A percentile compares a stretch with the other conserved stretches of the same genome.
Evolutionary conservation across 2,888 invertebrate genomes (phyloP).

Genomic region (Drosophila longiperda): DNA sequence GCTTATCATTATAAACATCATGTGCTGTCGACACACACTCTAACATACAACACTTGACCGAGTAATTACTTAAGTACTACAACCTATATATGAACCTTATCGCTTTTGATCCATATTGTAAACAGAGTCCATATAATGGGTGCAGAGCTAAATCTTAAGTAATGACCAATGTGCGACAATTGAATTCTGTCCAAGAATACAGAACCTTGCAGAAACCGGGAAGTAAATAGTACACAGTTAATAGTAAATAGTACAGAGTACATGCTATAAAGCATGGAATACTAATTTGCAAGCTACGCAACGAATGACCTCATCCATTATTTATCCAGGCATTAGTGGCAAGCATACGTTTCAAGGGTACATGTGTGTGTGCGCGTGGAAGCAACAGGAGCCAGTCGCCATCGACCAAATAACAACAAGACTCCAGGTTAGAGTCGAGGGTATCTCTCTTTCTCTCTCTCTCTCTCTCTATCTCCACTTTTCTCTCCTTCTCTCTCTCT

Average conservation of each 20-base stretch:
- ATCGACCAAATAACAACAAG: slow-evolving; percentile 40
- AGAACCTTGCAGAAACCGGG: slow-evolving; percentile 36
- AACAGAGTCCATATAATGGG: slow-evolving; percentile 35
- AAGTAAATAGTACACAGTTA: slow-evolving; percentile 1
- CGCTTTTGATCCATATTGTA: slow-evolving; percentile 44
- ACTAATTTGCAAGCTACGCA: slow-evolving; percentile 43
- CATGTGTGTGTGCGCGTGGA: slow-evolving; percentile 10
- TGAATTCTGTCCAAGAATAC: slow-evolving; percentile 31
- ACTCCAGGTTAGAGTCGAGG: not conserved
- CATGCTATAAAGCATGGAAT: slow-evolving; percentile 19
- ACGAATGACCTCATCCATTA: slow-evolving; percentile 70
- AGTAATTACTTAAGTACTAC: slow-evolving; percentile 56
- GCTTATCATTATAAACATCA: slow-evolving; percentile 29
- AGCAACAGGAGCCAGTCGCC: slow-evolving; percentile 46
- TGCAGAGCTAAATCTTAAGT: slow-evolving; percentile 11
- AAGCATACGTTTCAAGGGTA: not conserved
- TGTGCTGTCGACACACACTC: slow-evolving; percentile 6
- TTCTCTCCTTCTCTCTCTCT: not conserved
- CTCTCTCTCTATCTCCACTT: not conserved
- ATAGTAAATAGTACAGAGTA: not conserved
- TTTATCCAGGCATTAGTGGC: slow-evolving; percentile 8
- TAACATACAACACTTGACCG: slow-evolving; percentile 4
- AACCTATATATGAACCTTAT: slow-evolving; percentile 49
- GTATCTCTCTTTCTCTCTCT: not conserved
- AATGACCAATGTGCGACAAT: slow-evolving; percentile 15